Evolutionary conservation across 2,797 vertebrate species (phyloP).

Genomic region (Merluccius polli): DNA sequence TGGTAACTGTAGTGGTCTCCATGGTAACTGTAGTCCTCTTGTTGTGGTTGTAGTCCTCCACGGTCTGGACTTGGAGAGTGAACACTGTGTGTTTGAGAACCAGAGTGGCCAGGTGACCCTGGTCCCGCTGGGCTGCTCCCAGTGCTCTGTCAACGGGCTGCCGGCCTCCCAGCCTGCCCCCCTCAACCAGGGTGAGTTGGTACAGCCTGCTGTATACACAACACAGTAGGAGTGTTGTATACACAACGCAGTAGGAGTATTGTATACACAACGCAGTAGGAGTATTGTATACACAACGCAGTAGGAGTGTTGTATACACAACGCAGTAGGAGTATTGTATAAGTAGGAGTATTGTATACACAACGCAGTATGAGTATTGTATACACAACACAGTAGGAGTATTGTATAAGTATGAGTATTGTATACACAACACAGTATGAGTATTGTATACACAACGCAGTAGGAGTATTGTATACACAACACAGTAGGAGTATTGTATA

Average conservation of each 20-base stretch:
- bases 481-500: too few relatives aligned
- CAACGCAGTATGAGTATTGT: not conserved
- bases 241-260: too few relatives aligned
- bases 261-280: not conserved
- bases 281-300: not conserved
- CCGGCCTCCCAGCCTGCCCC: conserved; percentile 77
- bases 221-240: not conserved
- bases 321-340: too few relatives aligned
- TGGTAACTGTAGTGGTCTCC: not conserved
- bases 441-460: not conserved
- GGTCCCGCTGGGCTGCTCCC: conserved; percentile 79
- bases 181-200: conserved; percentile 87
- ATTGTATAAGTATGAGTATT: too few relatives aligned
- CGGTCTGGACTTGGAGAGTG: conserved; percentile 90
- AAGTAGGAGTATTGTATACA: too few relatives aligned
- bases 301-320: not conserved
- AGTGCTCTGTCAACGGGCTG: conserved; percentile 91
- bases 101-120: conserved; percentile 81
- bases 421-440: not conserved
- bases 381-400: too few relatives aligned
- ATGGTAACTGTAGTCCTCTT: not conserved
- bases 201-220: not conserved
- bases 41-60: conserved; percentile 79
- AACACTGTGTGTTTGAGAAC: conserved; percentile 93
- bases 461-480: not conserved